Percentiles rank a stretch among this genome's conserved stretches.
phyloP scores from a whole-genome alignment of 1,140 invertebrate genomes.

The Anadara kagoshimensis region DNA sequence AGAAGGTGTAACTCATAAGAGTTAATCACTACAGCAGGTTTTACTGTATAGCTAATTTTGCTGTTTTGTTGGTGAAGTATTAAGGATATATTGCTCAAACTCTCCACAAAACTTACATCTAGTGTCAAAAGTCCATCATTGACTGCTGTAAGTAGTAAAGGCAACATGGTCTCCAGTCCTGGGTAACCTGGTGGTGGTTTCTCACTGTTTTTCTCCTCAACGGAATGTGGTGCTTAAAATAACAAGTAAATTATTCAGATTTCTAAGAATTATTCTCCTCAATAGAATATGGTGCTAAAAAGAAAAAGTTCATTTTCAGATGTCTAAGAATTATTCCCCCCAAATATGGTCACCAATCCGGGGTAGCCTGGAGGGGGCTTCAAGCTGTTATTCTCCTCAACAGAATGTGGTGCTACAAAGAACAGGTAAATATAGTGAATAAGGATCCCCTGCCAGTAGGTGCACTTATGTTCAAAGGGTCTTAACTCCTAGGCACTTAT shows the following conservation, averaged over 20 bases:
- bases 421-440: too few species aligned
- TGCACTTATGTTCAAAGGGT: too few species aligned
- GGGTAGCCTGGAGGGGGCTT: too few species aligned
- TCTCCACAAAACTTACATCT: conserved; percentile 77
- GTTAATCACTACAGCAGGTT: too few species aligned
- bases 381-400: too few species aligned
- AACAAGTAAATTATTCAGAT: background rate
- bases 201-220: conserved; percentile 84
- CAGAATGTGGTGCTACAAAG: too few species aligned
- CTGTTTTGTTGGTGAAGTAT: background rate
- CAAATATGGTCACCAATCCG: too few species aligned
- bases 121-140: conserved; percentile 92
- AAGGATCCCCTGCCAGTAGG: too few species aligned
- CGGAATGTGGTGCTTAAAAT: conserved; percentile 90
- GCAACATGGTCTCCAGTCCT: conserved; percentile 97
- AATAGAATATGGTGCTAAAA: background rate
- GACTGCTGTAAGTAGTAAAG: conserved; percentile 95
- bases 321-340: too few species aligned
- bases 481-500: too few species aligned
- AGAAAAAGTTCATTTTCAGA: too few species aligned
- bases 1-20: too few species aligned
- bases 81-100: background rate
- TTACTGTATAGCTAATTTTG: background rate
- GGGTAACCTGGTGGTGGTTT: conserved; percentile 86
- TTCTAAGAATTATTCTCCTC: background rate